Evolutionary conservation across 2,888 invertebrate genomes (phyloP).

Genomic region (Drosophila pseudotalamancana): DNA sequence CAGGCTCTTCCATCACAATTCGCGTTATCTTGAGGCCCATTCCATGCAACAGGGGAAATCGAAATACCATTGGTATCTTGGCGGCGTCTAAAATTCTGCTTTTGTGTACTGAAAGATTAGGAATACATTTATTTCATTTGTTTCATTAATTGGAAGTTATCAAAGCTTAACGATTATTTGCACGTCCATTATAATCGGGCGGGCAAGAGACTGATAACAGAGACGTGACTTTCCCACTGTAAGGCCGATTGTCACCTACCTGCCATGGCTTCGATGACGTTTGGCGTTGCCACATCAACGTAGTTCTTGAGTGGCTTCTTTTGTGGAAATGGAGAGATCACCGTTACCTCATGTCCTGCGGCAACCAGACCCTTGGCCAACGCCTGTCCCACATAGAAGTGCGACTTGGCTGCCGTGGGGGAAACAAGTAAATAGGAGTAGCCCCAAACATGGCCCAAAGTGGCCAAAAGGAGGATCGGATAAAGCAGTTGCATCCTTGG

Average conservation of each 20-base stretch:
- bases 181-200: slow-evolving; percentile 2
- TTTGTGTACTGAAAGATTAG: slow-evolving; percentile 27
- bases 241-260: slow-evolving; percentile 34
- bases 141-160: background rate
- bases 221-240: slow-evolving; percentile 7
- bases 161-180: background rate
- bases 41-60: slow-evolving; percentile 18
- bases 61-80: slow-evolving; percentile 5
- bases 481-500: slow-evolving; percentile 8
- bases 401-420: slow-evolving; percentile 64
- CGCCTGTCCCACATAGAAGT: slow-evolving; percentile 73
- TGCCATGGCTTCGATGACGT: slow-evolving; percentile 38
- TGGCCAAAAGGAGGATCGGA: slow-evolving; percentile 4
- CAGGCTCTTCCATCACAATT: slow-evolving; percentile 57
- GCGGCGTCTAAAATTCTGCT: slow-evolving; percentile 20
- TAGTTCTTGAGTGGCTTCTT: slow-evolving; percentile 70
- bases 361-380: slow-evolving; percentile 78
- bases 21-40: slow-evolving; percentile 48
- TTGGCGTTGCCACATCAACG: slow-evolving; percentile 57
- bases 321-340: slow-evolving; percentile 78
- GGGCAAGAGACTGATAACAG: slow-evolving; percentile 18
- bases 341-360: slow-evolving; percentile 82
- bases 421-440: slow-evolving; percentile 68
- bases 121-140: too few relatives aligned
- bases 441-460: slow-evolving; percentile 33